Conservation (phyloP, 53 echinoderm and acorn worm species). For the Arbacia lixula region DNA sequence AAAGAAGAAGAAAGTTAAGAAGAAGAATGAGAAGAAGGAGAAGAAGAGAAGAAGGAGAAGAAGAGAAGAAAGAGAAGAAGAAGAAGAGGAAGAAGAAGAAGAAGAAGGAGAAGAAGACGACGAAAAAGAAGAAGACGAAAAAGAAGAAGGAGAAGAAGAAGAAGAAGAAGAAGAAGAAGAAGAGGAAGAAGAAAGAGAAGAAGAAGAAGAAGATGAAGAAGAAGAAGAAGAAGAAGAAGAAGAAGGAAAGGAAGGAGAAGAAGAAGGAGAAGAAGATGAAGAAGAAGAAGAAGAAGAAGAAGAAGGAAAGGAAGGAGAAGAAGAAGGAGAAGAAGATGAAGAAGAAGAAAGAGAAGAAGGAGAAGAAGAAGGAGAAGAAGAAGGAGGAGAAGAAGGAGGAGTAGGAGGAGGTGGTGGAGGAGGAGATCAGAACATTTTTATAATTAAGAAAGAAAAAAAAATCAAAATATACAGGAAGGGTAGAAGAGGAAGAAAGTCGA, state of each 20-base stretch:
- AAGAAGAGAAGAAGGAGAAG: not conserved
- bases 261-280: not conserved
- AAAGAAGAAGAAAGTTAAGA: not conserved
- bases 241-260: not conserved
- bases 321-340: not conserved
- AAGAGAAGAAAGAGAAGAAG: not conserved
- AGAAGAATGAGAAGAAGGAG: not conserved
- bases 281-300: slow-evolving; percentile 17
- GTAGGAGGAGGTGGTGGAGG: too few relatives aligned
- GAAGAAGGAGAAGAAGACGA: not conserved
- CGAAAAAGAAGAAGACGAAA: not conserved
- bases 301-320: not conserved
- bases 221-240: slow-evolving; percentile 3
- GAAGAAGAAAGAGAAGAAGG: slow-evolving; percentile 13
- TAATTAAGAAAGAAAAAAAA: too few relatives aligned
- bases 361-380: slow-evolving; percentile 22
- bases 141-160: not conserved
- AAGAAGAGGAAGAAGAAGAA: not conserved
- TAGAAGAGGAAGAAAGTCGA: too few relatives aligned
- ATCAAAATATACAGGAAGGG: too few relatives aligned
- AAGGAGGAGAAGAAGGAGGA: slow-evolving; percentile 5
- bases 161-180: slow-evolving; percentile 17
- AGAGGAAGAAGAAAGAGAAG: slow-evolving; percentile 5
- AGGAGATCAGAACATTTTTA: too few relatives aligned
- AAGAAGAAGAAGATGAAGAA: slow-evolving; percentile 4